Percentiles rank a stretch among this genome's conserved stretches.
phyloP scores from a whole-genome alignment of 2,797 vertebrate genomes.

The Carcharodon carcharias region DNA sequence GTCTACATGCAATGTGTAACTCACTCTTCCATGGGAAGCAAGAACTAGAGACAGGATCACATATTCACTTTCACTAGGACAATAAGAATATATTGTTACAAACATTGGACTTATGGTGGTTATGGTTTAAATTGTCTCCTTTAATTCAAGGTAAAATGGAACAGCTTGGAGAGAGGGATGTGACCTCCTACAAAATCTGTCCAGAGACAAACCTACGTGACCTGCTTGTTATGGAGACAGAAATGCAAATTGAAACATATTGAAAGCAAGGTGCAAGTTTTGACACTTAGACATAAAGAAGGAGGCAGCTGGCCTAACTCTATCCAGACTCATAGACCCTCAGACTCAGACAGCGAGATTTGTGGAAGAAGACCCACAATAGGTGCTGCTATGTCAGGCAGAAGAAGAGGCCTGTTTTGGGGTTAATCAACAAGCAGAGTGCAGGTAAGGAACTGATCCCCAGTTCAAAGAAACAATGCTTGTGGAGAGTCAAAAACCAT shows the following conservation, averaged over 20 bases:
- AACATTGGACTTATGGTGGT: background rate
- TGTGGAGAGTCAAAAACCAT: too few species aligned
- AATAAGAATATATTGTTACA: background rate
- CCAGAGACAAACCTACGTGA: background rate
- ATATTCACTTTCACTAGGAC: background rate
- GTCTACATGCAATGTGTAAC: background rate
- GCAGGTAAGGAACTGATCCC: too few species aligned
- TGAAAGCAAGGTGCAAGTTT: background rate
- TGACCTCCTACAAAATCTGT: background rate
- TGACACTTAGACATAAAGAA: background rate
- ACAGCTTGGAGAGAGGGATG: background rate
- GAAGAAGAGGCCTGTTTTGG: background rate
- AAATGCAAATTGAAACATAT: background rate
- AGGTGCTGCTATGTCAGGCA: background rate
- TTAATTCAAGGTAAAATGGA: background rate
- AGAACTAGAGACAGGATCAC: background rate
- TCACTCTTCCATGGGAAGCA: background rate
- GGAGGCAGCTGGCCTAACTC: background rate
- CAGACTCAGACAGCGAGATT: background rate
- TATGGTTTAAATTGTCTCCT: background rate
- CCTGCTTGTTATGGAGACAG: too few species aligned
- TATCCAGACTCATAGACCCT: background rate
- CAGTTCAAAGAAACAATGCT: too few species aligned
- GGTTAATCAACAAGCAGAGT: background rate
- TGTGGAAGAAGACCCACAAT: background rate